These are phyloP conservation scores for Picathartes gymnocephalus DNA, from an alignment of 2,113 vertebrate genomes.

Conservation along the genomic window DNA sequence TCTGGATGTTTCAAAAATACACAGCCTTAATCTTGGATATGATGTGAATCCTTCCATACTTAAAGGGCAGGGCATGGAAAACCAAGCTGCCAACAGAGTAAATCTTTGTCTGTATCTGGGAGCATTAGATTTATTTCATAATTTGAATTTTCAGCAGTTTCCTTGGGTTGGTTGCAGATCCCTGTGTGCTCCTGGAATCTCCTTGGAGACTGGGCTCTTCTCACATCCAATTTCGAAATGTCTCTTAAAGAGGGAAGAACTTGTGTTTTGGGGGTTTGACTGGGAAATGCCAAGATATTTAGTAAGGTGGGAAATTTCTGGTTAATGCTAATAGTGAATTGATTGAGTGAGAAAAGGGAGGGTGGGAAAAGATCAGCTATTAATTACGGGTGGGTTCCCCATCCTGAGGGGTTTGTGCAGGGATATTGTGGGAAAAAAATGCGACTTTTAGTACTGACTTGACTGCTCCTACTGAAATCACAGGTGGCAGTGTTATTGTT, in stretches of 20 bases:
- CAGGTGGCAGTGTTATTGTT: not conserved
- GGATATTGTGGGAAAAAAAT: not conserved
- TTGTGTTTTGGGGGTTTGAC: not conserved
- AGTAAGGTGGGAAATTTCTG: not conserved
- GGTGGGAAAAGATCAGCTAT: not conserved
- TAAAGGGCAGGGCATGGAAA: not conserved
- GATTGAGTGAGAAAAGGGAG: not conserved
- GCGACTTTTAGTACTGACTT: not conserved
- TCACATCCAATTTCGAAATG: not conserved
- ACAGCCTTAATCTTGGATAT: accelerated
- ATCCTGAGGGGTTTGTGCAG: not conserved
- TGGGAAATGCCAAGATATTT: not conserved
- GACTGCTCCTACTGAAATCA: not conserved
- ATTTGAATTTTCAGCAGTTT: not conserved
- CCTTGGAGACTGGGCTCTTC: not conserved
- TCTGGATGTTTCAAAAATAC: not conserved
- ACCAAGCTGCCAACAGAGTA: not conserved
- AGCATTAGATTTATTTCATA: not conserved
- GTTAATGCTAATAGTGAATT: not conserved
- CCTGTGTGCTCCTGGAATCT: not conserved
- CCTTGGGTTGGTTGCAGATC: not conserved
- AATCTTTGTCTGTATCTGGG: not conserved
- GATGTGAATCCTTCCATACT: not conserved
- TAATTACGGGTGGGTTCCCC: not conserved
- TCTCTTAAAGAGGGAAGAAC: not conserved